These are phyloP conservation scores for Alaudala cheleensis DNA, from an alignment of 2,113 vertebrate genomes.

Conservation along the genomic window DNA sequence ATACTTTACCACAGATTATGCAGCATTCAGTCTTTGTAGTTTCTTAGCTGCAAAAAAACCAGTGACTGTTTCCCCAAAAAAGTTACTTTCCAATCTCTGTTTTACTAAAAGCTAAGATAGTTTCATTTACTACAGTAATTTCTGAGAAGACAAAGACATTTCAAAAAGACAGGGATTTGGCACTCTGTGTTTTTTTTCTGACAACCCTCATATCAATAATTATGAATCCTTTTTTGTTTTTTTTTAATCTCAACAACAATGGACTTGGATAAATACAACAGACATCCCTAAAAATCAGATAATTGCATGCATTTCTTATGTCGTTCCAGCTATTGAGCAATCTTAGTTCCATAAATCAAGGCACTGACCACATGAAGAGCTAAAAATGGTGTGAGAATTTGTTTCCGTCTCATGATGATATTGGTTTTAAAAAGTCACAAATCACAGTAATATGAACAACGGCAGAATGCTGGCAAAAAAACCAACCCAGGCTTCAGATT, in stretches of 20 bases:
- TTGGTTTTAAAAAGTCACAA: neutral
- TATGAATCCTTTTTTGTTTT: neutral
- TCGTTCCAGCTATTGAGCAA: neutral
- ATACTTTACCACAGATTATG: neutral
- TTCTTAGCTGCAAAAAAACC: neutral
- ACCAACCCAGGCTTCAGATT: neutral
- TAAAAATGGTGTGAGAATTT: conserved; percentile 16
- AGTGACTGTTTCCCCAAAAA: neutral
- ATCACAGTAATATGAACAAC: neutral
- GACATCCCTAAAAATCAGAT: neutral
- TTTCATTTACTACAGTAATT: neutral
- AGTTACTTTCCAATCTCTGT: neutral
- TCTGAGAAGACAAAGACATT: neutral
- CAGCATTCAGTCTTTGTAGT: neutral
- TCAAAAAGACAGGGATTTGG: neutral
- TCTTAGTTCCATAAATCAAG: neutral
- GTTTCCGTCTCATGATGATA: neutral
- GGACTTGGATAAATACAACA: neutral
- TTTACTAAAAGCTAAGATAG: neutral
- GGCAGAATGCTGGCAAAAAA: neutral
- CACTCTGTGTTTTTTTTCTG: neutral
- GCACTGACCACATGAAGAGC: neutral
- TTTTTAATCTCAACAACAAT: neutral
- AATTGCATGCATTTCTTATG: neutral
- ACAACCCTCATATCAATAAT: neutral